phyloP scores from a whole-genome alignment of 2,113 vertebrate species.

The Apteryx mantelli region DNA sequence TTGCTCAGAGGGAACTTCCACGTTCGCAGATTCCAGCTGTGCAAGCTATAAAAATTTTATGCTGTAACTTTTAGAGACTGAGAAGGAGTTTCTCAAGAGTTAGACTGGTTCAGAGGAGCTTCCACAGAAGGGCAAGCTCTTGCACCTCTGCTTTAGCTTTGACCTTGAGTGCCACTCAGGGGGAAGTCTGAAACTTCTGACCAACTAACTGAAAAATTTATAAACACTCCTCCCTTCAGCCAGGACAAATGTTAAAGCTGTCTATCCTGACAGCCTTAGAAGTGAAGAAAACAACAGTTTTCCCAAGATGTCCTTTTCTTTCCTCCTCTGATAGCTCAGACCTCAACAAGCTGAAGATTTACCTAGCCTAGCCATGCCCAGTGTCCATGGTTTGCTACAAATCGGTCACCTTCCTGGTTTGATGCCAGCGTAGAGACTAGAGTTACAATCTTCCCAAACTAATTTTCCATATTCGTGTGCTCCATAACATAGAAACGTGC shows the following conservation, averaged over 20 bases:
- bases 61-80: neutral
- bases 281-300: neutral
- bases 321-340: neutral
- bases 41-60: constrained; percentile 54
- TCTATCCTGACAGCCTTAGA: accelerated
- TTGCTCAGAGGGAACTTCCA: constrained; percentile 47
- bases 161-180: neutral
- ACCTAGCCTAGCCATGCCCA: neutral
- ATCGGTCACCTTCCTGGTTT: neutral
- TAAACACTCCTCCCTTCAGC: neutral
- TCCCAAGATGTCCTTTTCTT: neutral
- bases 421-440: accelerated
- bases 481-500: accelerated
- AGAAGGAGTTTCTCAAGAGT: constrained; percentile 3
- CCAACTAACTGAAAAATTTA: neutral
- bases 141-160: neutral
- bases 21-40: constrained; percentile 13
- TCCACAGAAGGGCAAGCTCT: neutral
- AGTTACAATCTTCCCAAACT: neutral
- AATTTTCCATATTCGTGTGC: accelerated
- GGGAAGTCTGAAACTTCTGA: neutral
- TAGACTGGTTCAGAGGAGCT: neutral
- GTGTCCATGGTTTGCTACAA: neutral
- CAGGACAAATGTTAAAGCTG: neutral
- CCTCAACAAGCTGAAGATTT: neutral